A percentile compares a stretch with the other conserved stretches of the same genome.
These are phyloP conservation scores for Hypena proboscidalis DNA, from an alignment of 2,888 invertebrate genomes.

Conservation along the genomic window DNA sequence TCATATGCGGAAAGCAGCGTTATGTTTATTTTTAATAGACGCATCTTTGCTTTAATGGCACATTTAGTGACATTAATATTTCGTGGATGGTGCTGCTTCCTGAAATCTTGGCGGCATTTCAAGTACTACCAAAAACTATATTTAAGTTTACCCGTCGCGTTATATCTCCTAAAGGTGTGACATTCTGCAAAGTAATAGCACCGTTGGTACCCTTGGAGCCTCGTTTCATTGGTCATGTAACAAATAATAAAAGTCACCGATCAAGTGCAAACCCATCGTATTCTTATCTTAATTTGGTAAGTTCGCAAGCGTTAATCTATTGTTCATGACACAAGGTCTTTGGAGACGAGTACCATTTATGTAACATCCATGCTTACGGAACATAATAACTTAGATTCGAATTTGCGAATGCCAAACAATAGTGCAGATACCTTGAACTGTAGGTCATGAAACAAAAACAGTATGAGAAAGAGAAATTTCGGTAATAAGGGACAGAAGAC, in stretches of 20 bases:
- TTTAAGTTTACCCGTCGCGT: constrained; percentile 60
- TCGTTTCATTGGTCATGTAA: constrained; percentile 25
- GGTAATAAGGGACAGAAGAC: constrained; percentile 39
- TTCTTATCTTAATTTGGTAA: constrained; percentile 12
- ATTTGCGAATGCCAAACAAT: constrained; percentile 47
- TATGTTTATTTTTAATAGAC: constrained; percentile 47
- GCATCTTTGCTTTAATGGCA: constrained; percentile 68
- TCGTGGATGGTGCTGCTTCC: constrained; percentile 63
- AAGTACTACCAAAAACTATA: constrained; percentile 65
- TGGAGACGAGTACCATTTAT: constrained; percentile 54
- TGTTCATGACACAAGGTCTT: constrained; percentile 45
- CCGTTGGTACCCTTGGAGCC: constrained; percentile 16
- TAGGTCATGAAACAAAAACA: constrained; percentile 41
- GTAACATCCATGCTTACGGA: constrained; percentile 44
- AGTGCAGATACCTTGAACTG: constrained; percentile 47
- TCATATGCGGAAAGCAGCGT: constrained; percentile 40
- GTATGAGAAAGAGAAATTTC: constrained; percentile 44
- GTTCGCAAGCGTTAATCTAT: constrained; percentile 31
- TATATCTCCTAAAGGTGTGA: constrained; percentile 51
- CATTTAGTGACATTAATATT: constrained; percentile 71
- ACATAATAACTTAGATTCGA: constrained; percentile 42
- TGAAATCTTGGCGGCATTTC: constrained; percentile 74
- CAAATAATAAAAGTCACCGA: constrained; percentile 14
- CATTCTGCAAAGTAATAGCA: constrained; percentile 19
- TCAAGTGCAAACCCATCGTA: constrained; percentile 9